Evolutionary conservation across 2,888 invertebrate species (phyloP).

Genomic region (Tupiocoris notatus): DNA sequence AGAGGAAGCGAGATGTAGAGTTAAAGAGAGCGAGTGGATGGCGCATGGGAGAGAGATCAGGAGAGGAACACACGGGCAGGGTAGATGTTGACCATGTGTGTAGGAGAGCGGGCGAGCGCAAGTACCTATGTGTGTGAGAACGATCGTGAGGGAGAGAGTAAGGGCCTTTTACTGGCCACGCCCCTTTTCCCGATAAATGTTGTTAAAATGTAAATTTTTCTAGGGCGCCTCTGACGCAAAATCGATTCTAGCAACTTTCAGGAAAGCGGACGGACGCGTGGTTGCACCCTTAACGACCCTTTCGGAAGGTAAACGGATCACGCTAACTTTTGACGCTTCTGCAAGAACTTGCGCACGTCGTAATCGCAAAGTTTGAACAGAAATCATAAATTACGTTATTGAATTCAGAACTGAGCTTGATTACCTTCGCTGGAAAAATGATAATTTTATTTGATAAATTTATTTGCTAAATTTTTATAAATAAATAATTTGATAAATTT

Average conservation of each 20-base stretch:
- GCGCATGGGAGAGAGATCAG: constrained; percentile 7
- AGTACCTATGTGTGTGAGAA: constrained; percentile 2
- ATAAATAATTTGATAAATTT: too few relatives aligned
- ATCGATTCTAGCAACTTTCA: constrained; percentile 42
- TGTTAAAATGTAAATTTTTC: constrained; percentile 44
- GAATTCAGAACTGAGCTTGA: too few relatives aligned
- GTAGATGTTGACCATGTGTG: background rate
- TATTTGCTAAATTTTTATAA: too few relatives aligned
- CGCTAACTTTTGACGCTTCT: background rate
- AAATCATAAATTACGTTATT: too few relatives aligned
- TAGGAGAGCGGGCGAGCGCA: constrained; percentile 5
- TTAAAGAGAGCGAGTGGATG: background rate
- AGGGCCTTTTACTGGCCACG: constrained; percentile 42
- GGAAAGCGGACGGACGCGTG: constrained; percentile 28
- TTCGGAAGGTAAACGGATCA: background rate
- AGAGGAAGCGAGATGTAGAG: background rate
- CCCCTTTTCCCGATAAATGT: constrained; percentile 35
- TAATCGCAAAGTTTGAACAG: too few relatives aligned
- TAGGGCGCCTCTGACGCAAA: constrained; percentile 41
- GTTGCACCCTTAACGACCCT: constrained; percentile 25
- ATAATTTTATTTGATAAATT: too few relatives aligned
- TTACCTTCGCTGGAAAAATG: too few relatives aligned
- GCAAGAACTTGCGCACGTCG: too few relatives aligned
- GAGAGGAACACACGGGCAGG: too few relatives aligned
- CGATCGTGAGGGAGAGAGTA: constrained; percentile 6